Percentiles rank a stretch among this genome's conserved stretches.
Conservation (phyloP, 2,113 vertebrate genomes). For the Mystacornis crossleyi region DNA sequence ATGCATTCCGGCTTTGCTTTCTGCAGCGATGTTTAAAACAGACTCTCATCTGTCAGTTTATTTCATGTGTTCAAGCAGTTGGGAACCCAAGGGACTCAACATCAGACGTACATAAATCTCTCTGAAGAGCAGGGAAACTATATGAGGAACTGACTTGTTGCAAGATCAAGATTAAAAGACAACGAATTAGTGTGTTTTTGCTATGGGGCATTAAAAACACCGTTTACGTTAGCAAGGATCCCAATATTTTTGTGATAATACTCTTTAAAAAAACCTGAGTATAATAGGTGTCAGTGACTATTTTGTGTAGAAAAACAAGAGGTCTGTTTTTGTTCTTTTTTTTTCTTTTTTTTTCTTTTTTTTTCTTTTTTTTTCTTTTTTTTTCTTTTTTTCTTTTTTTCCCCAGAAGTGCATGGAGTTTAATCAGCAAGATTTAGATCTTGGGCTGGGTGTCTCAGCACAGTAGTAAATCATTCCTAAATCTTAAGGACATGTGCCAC, state of each 20-base stretch:
- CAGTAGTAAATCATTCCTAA: slow-evolving; percentile 43
- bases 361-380: too few species aligned
- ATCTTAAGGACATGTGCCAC: slow-evolving; percentile 33
- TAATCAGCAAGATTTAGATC: slow-evolving; percentile 9
- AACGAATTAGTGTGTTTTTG: neutral
- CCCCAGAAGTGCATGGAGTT: neutral
- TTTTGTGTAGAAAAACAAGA: neutral
- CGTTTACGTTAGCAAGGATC: fast-evolving
- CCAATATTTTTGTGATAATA: neutral
- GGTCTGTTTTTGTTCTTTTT: neutral
- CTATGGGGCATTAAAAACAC: neutral
- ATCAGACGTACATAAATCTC: neutral
- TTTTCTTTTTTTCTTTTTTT: too few species aligned
- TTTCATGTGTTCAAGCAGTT: neutral
- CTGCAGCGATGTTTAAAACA: neutral
- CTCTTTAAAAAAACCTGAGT: neutral
- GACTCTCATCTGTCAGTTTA: neutral
- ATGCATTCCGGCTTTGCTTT: neutral
- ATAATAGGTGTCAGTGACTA: neutral
- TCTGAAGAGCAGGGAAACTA: neutral
- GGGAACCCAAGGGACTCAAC: neutral
- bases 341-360: too few species aligned
- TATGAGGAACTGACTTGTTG: neutral
- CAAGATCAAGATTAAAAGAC: neutral
- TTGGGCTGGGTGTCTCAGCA: neutral